Percentiles rank a stretch among this genome's conserved stretches.
Evolutionary conservation across 1,140 invertebrate genomes (phyloP).

Genomic region (Temnothorax nylanderi): DNA sequence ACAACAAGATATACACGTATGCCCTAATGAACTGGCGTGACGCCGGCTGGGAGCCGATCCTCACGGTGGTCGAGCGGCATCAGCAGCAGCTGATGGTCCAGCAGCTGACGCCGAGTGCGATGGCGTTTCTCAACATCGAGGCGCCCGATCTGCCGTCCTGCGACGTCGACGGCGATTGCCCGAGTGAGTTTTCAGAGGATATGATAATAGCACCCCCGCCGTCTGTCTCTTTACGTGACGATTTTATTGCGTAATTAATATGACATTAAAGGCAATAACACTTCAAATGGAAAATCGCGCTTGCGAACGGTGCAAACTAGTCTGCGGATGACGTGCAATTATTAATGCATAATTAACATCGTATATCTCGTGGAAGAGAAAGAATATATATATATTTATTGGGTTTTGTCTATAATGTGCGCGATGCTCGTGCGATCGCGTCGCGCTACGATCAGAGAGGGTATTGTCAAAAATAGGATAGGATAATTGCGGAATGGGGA

Average conservation of each 20-base stretch:
- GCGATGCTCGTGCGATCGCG: neutral
- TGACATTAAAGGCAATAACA: too few species aligned
- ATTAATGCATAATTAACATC: neutral
- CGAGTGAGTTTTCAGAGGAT: constrained; percentile 61
- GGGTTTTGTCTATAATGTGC: neutral
- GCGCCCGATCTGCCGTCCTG: constrained; percentile 75
- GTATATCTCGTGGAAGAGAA: neutral
- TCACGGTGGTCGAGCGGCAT: constrained; percentile 76
- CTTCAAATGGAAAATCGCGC: neutral
- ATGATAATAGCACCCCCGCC: neutral
- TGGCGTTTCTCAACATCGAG: constrained; percentile 77
- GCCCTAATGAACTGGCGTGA: constrained; percentile 76
- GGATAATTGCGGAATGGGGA: constrained; percentile 5
- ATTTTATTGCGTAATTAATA: neutral
- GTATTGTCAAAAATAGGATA: constrained; percentile 30
- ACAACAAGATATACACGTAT: constrained; percentile 84
- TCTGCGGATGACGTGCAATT: neutral
- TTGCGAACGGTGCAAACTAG: neutral
- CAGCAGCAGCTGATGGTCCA: constrained; percentile 75
- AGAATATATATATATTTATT: neutral
- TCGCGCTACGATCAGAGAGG: neutral
- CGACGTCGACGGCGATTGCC: constrained; percentile 76
- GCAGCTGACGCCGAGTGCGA: constrained; percentile 75
- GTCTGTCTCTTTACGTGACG: neutral
- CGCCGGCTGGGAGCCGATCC: constrained; percentile 79